Conservation (phyloP, 1,140 invertebrate species). For the Heterodera schachtii region DNA sequence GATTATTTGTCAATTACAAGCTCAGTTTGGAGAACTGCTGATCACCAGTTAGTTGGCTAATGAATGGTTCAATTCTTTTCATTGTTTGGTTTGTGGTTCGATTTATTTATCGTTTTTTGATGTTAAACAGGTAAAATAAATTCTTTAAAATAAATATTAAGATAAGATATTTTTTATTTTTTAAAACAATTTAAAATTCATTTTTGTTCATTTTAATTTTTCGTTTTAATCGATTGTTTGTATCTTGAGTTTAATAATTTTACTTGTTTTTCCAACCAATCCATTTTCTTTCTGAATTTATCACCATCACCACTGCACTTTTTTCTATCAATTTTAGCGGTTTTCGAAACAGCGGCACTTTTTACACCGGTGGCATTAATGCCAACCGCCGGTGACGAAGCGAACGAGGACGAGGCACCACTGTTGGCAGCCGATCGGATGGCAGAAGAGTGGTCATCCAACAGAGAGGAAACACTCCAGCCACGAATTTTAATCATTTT, state of each 20-base stretch:
- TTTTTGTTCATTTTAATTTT: no score
- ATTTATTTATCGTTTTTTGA: no score
- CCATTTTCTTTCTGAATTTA: background rate
- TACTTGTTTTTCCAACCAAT: slow-evolving; percentile 16
- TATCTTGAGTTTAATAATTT: background rate
- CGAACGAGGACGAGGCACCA: background rate
- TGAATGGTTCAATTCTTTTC: no score
- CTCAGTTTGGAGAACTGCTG: no score
- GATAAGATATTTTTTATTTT: no score
- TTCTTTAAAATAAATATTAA: no score
- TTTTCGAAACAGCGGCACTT: background rate
- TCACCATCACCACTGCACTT: background rate
- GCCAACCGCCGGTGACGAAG: background rate
- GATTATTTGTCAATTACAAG: no score
- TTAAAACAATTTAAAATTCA: no score
- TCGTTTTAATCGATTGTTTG: no score
- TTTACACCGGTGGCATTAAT: background rate
- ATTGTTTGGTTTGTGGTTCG: no score
- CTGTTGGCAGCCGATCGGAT: background rate
- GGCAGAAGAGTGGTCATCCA: background rate
- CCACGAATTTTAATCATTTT: background rate
- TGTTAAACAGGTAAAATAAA: no score
- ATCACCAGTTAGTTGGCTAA: no score
- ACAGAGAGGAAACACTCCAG: background rate
- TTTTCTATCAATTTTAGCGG: background rate